These are phyloP conservation scores for Porites lobata DNA, from an alignment of 92 coral and sea anemone genomes.

Conservation along the genomic window DNA sequence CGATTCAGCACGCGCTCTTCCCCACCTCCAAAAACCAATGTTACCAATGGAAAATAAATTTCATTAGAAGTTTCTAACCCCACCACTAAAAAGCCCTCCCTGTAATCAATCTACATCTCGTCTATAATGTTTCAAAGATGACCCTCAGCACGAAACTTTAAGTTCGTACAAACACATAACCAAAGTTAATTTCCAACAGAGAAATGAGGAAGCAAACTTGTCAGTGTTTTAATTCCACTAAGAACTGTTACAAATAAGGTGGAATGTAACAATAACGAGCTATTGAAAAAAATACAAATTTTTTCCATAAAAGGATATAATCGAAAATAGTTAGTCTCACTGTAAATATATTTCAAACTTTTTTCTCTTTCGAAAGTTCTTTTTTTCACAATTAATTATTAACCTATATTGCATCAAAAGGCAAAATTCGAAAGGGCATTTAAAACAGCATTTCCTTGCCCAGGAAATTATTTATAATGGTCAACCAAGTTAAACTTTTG, in stretches of 20 bases:
- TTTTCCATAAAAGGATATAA: neutral
- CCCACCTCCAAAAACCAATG: too few species aligned
- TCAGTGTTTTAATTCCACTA: constrained; percentile 36
- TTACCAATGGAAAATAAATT: too few species aligned
- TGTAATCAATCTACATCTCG: too few species aligned
- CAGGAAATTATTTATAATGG: neutral
- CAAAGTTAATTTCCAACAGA: constrained; percentile 25
- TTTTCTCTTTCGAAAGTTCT: neutral
- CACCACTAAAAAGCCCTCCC: too few species aligned
- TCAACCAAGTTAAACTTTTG: too few species aligned
- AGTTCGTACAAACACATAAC: neutral
- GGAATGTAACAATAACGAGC: constrained; percentile 15
- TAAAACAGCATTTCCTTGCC: neutral
- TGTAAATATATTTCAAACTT: neutral
- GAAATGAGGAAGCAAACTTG: constrained; percentile 23
- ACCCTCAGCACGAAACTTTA: neutral
- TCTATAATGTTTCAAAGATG: neutral
- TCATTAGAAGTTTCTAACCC: too few species aligned
- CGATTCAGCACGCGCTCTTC: too few species aligned
- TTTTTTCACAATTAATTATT: constrained; percentile 11
- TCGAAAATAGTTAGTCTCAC: constrained; percentile 1
- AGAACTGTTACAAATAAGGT: constrained; percentile 29
- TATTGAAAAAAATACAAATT: constrained; percentile 32
- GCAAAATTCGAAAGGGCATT: neutral
- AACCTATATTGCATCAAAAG: neutral